These are phyloP conservation scores for Fundulus diaphanus DNA, from an alignment of 2,797 vertebrate species.

Conservation along the genomic window DNA sequence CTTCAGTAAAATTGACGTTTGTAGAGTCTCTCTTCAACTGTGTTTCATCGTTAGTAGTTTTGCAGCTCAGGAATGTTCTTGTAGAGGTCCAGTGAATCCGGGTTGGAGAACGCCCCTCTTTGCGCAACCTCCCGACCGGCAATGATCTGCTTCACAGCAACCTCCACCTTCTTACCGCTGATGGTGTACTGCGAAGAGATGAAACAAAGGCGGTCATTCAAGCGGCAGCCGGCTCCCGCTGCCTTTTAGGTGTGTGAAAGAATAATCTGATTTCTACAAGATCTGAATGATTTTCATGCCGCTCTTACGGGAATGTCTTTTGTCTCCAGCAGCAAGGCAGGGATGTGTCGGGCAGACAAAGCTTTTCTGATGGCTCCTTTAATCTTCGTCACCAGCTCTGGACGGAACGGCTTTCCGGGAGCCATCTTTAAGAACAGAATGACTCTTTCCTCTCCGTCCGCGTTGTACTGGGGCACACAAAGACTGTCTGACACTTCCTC, in stretches of 20 bases:
- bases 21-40: constrained; percentile 8
- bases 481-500: constrained; percentile 95
- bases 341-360: constrained; percentile 91
- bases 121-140: constrained; percentile 89
- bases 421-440: constrained; percentile 95
- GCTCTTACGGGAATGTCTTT: constrained; percentile 91
- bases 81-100: constrained; percentile 91
- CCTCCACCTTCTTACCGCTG: constrained; percentile 97
- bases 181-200: constrained; percentile 88
- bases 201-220: constrained; percentile 26
- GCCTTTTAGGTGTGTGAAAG: background rate
- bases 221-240: constrained; percentile 3
- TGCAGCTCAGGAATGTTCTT: constrained; percentile 92
- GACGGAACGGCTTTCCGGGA: constrained; percentile 77
- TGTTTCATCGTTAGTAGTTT: constrained; percentile 79
- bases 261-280: constrained; percentile 23
- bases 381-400: constrained; percentile 83
- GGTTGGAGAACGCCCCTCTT: constrained; percentile 93
- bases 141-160: constrained; percentile 94
- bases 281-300: constrained; percentile 30
- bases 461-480: constrained; percentile 93
- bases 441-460: constrained; percentile 91
- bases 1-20: constrained; percentile 25
- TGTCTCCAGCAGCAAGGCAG: constrained; percentile 92
- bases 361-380: constrained; percentile 85